Evolutionary conservation across 1,140 invertebrate genomes (phyloP), one percentile per base, ranked within the genome.

Genomic region (Drosophila rufa): DNA sequence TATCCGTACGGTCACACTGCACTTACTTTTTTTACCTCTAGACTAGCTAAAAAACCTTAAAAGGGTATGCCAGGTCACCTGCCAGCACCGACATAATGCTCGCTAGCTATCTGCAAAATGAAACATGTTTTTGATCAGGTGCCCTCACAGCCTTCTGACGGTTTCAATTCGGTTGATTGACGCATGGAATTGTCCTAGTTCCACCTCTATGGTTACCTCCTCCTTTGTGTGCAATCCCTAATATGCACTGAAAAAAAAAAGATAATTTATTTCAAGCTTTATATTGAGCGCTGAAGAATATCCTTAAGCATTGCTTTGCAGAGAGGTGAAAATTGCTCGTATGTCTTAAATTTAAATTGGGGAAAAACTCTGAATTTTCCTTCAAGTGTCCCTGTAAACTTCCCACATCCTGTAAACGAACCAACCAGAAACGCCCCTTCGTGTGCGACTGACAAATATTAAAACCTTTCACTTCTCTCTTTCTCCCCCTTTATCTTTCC

Each of bases 401-500:
- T 40, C 2, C 33, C 3, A 11, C 33, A 40, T 55, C 53, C 51
- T 38, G 33, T 15, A 19, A 55, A 55, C 38, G 33, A 15, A 38
- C 3, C 51, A 19, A 38, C 19, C 33, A 7, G 51, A 55, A 55
- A 38, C 7, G 33, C 33, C 43, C 38, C 8, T 14, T 36, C 46
- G 68, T 46, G 62, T 82, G 62, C 79, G 53, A 47, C 53, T 75
- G 68, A 55, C 69, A 87, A 89, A 87, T 87, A 87, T 84, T 87
- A 56, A 84, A 83, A 70, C 50, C 53, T 65, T 75, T 67, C 61
- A 43, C 47, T 61, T 74, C 48, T 61, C 55, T 61, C 4, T 69
- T 22, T 53, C 27, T 38, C 33, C 19, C 45, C 56, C 22, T 17
- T 33, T 40, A 17, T 38, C 17, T 36, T 36, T 48, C 46, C 36